Evolutionary conservation across 2,888 invertebrate genomes (phyloP).

Genomic region (Epinotia ramella): DNA sequence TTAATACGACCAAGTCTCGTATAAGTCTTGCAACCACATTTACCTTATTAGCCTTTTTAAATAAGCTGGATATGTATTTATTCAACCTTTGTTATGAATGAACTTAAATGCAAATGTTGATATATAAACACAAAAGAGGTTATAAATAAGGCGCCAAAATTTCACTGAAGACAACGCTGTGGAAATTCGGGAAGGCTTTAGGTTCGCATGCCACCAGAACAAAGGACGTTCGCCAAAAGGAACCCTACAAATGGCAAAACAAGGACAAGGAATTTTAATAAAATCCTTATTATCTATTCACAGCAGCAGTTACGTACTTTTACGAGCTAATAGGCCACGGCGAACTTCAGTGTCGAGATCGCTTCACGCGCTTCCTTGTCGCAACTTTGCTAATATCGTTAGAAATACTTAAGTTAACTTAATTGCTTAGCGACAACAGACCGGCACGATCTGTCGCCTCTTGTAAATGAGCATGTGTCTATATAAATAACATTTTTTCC

Average conservation of each 20-base stretch:
- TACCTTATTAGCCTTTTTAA: conserved; percentile 16
- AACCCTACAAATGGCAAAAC: conserved; percentile 72
- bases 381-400: conserved; percentile 73
- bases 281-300: conserved; percentile 83
- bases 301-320: conserved; percentile 78
- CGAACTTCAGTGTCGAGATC: conserved; percentile 68
- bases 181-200: conserved; percentile 64
- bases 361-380: conserved; percentile 61
- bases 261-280: conserved; percentile 83
- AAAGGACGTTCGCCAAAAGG: conserved; percentile 66
- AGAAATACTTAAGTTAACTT: conserved; percentile 63
- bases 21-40: neutral
- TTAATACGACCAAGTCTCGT: conserved; percentile 46
- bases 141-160: conserved; percentile 67
- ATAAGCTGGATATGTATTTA: conserved; percentile 22
- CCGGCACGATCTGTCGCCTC: conserved; percentile 52
- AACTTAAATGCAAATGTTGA: conserved; percentile 52
- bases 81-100: conserved; percentile 54
- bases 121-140: conserved; percentile 61
- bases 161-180: conserved; percentile 65
- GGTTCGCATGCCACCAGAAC: conserved; percentile 71
- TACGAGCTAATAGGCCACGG: conserved; percentile 72
- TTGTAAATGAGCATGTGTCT: neutral
- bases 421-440: conserved; percentile 63
- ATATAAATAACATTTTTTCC: neutral